Evolutionary conservation across 2,797 vertebrate species (phyloP), one percentile per base, ranked within the genome.

Genomic region (Esox lucius): DNA sequence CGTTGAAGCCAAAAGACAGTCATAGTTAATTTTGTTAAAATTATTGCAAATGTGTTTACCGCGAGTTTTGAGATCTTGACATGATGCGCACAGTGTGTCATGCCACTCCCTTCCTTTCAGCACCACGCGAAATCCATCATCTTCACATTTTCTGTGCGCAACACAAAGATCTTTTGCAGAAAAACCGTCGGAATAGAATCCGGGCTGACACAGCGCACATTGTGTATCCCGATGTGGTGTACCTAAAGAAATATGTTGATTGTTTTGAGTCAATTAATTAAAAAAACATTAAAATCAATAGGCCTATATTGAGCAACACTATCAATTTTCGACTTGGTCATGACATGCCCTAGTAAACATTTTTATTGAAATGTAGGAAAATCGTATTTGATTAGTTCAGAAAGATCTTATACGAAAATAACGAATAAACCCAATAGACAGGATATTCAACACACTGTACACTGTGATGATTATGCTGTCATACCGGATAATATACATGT

Each of bases 21-120:
- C 48, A 6, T 69, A 2, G 42, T 46, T 53, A 13, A 33, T 53
- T 19, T 35, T 39, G 59, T 22, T 39, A 16, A 13, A 31, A 17
- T 17, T 19, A 35, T 31, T 56, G 19, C 12, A 11, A 39, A 16
- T 13, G 13, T 1, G 19, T 28, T 67, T 62, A 91, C 92, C 88
- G 73, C 4, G 39, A 0, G 42, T 19, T 0, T 0, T 0, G 8
- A 73, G 39, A 0, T 66, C 24, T 0, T 0, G 0, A 42, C 85
- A 90, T 17, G 31, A 79, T 0, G 42, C 24, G 4, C 93, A 94
- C 2, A 94, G 12, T 0, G 48, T 90, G 79, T 94, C 76, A 11
- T 92, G 85, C 89, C 90, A 91, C 3, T 0, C 1, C 61, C 76
- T 80, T 8, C 92, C 92, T 5, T 0, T 79, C 26, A 93, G 61